Conservation (phyloP, 1,140 invertebrate genomes). For the Palaemon carinicauda region DNA sequence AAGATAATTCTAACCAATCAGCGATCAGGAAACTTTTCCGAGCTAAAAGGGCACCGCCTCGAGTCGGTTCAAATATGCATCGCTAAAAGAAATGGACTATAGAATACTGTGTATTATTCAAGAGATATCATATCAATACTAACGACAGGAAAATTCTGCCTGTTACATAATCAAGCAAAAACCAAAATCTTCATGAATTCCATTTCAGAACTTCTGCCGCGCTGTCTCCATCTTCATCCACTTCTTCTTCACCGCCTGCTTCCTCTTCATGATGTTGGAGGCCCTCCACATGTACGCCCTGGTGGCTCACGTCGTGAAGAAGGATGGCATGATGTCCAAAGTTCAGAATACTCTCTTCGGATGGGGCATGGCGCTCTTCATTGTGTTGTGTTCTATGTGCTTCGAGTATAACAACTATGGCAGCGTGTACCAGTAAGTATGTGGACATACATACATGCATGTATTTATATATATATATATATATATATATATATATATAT, state of each 20-base stretch:
- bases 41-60: too few species aligned
- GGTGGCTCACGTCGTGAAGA: conserved; percentile 63
- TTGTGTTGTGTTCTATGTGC: conserved; percentile 61
- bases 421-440: conserved; percentile 61
- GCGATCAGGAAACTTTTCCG: too few species aligned
- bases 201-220: conserved; percentile 61
- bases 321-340: conserved; percentile 61
- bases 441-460: neutral
- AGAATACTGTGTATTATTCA: too few species aligned
- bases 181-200: too few species aligned
- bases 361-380: conserved; percentile 61
- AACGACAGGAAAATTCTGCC: too few species aligned
- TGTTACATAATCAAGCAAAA: too few species aligned
- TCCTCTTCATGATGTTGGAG: conserved; percentile 63
- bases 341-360: conserved; percentile 63
- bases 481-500: too few species aligned
- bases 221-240: conserved; percentile 62
- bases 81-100: too few species aligned
- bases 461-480: neutral
- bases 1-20: too few species aligned
- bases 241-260: conserved; percentile 64
- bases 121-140: too few species aligned
- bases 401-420: conserved; percentile 63
- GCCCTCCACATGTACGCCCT: conserved; percentile 63
- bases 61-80: too few species aligned